phyloP scores from a whole-genome alignment of 2,888 invertebrate species.

The Metallyticus violacea region DNA sequence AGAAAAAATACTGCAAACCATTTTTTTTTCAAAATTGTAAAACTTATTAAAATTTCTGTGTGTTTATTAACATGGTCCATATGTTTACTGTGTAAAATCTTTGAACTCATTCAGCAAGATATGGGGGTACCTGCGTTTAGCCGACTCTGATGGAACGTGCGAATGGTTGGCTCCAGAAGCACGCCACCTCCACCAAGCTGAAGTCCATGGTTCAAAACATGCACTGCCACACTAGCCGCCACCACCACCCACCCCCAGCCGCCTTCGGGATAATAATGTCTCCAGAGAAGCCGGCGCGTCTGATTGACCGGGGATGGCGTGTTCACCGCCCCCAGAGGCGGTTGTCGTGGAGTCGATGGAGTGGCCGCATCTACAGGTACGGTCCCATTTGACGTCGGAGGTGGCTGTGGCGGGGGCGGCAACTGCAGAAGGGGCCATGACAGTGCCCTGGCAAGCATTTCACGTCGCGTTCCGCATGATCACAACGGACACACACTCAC shows the following conservation, averaged over 20 bases:
- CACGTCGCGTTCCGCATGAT: too few relatives aligned
- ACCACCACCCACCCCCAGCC: slow-evolving; percentile 85
- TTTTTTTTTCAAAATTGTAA: too few relatives aligned
- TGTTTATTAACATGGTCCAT: too few relatives aligned
- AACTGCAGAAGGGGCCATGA: background rate
- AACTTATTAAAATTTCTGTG: too few relatives aligned
- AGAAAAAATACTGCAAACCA: too few relatives aligned
- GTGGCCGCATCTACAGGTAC: too few relatives aligned
- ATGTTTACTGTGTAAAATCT: too few relatives aligned
- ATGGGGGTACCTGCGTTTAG: slow-evolving; percentile 20
- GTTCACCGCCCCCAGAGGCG: slow-evolving; percentile 10
- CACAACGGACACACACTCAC: too few relatives aligned
- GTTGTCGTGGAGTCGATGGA: background rate
- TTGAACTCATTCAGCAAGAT: too few relatives aligned
- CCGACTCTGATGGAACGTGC: slow-evolving; percentile 26
- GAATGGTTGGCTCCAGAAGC: slow-evolving; percentile 40
- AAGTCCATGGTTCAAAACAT: slow-evolving; percentile 70
- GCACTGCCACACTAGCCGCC: slow-evolving; percentile 67
- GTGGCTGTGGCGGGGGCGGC: background rate
- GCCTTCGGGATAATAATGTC: slow-evolving; percentile 82
- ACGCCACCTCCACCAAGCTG: slow-evolving; percentile 60
- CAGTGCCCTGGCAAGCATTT: background rate
- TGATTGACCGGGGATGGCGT: slow-evolving; percentile 47
- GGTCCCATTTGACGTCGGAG: background rate
- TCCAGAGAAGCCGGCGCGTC: slow-evolving; percentile 58